phyloP scores from a whole-genome alignment of 2,888 invertebrate genomes.

The Scaptomyza reducta region DNA sequence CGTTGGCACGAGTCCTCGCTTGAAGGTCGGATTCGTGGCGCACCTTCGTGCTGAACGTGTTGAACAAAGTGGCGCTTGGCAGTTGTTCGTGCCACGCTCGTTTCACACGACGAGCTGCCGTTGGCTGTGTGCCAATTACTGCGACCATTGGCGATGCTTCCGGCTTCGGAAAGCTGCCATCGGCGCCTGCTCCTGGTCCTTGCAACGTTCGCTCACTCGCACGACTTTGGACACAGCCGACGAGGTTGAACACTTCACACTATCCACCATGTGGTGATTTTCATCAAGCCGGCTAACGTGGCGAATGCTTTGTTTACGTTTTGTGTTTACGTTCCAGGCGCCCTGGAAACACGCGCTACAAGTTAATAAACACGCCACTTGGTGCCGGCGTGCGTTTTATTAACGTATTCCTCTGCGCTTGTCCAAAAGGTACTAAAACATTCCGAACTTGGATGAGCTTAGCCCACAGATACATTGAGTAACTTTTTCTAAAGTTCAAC shows the following conservation, averaged over 20 bases:
- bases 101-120: constrained; percentile 41
- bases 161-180: constrained; percentile 53
- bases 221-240: constrained; percentile 5
- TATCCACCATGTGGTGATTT: constrained; percentile 48
- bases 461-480: background rate
- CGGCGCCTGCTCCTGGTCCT: constrained; percentile 59
- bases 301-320: constrained; percentile 73
- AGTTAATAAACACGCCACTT: background rate
- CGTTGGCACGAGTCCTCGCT: constrained; percentile 3
- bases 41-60: constrained; percentile 19
- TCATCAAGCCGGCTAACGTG: constrained; percentile 55
- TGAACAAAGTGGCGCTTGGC: background rate
- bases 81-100: constrained; percentile 11
- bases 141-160: constrained; percentile 34
- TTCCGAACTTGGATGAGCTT: background rate
- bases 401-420: background rate
- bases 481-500: no score
- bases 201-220: constrained; percentile 11
- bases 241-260: constrained; percentile 11
- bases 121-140: constrained; percentile 67
- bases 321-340: constrained; percentile 72
- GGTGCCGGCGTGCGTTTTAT: background rate
- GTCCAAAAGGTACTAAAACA: background rate
- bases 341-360: constrained; percentile 14
- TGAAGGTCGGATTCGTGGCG: constrained; percentile 15